Percentiles rank a stretch among this genome's conserved stretches.
These are phyloP conservation scores for Automeris io DNA, from an alignment of 2,888 invertebrate genomes.

Conservation along the genomic window DNA sequence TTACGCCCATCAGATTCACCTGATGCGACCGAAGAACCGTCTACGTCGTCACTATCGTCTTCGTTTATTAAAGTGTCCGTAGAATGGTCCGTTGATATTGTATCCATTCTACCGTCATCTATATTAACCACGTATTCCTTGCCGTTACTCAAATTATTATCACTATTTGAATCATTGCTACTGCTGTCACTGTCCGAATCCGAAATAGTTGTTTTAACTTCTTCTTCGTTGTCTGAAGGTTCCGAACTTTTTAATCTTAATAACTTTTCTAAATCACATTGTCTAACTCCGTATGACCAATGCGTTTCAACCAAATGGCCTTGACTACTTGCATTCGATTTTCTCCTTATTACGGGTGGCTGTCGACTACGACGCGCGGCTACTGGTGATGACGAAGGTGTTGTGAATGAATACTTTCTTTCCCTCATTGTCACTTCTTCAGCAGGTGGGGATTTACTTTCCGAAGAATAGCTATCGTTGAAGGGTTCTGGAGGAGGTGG, in stretches of 20 bases:
- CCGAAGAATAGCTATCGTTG: slow-evolving; percentile 44
- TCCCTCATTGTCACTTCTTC: slow-evolving; percentile 35
- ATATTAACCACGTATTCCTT: slow-evolving; percentile 54
- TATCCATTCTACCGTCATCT: slow-evolving; percentile 55
- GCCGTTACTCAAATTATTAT: slow-evolving; percentile 44
- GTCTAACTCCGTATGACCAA: slow-evolving; percentile 70
- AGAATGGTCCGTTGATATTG: slow-evolving; percentile 63
- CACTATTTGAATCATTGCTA: slow-evolving; percentile 47
- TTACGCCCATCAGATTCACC: slow-evolving; percentile 58
- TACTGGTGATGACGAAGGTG: slow-evolving; percentile 56
- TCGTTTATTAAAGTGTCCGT: slow-evolving; percentile 68
- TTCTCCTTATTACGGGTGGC: slow-evolving; percentile 64
- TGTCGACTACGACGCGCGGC: slow-evolving; percentile 54
- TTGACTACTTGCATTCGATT: slow-evolving; percentile 50
- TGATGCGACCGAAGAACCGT: slow-evolving; percentile 48
- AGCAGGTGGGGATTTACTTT: slow-evolving; percentile 42
- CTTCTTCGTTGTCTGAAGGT: slow-evolving; percentile 58
- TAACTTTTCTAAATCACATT: slow-evolving; percentile 64
- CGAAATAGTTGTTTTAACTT: slow-evolving; percentile 29
- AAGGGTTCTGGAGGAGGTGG: slow-evolving; percentile 63
- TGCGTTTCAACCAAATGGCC: slow-evolving; percentile 50
- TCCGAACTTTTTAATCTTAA: slow-evolving; percentile 61
- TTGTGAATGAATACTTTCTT: slow-evolving; percentile 50
- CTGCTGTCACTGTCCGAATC: slow-evolving; percentile 30
- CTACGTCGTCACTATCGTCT: slow-evolving; percentile 55